Conservation (phyloP, 2,113 vertebrate species). For the Phyllostomus hastatus region DNA sequence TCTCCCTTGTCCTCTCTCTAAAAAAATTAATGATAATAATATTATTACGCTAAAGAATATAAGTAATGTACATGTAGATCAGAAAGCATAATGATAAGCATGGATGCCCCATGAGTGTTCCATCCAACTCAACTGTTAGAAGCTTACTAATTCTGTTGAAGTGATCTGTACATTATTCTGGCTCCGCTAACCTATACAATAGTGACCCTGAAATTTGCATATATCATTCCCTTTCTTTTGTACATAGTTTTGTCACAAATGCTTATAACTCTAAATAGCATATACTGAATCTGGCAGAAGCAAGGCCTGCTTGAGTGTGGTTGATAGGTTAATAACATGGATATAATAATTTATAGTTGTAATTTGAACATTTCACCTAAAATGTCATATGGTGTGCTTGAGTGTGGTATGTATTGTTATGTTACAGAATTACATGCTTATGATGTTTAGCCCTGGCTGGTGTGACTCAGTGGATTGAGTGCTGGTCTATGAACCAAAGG, state of each 20-base stretch:
- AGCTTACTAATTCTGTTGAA: background rate
- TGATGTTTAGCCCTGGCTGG: too few species aligned
- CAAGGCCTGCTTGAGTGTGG: too few species aligned
- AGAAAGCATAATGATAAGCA: background rate
- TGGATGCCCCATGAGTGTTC: background rate
- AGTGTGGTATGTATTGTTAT: too few species aligned
- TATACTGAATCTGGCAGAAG: too few species aligned
- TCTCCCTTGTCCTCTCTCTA: too few species aligned
- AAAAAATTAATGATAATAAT: background rate
- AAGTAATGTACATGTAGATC: background rate
- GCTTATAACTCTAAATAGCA: background rate
- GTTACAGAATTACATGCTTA: too few species aligned
- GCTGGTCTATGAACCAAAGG: too few species aligned
- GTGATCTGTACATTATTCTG: background rate
- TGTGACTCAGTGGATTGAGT: too few species aligned
- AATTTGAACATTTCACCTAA: too few species aligned
- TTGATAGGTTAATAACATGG: too few species aligned
- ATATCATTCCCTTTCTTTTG: background rate
- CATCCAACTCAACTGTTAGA: background rate
- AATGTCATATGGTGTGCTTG: too few species aligned
- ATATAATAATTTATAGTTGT: too few species aligned
- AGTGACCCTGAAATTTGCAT: background rate
- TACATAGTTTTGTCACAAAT: background rate
- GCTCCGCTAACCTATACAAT: background rate
- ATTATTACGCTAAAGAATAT: background rate